These are phyloP conservation scores for Allobates femoralis DNA, from an alignment of 2,797 vertebrate species.

Conservation along the genomic window DNA sequence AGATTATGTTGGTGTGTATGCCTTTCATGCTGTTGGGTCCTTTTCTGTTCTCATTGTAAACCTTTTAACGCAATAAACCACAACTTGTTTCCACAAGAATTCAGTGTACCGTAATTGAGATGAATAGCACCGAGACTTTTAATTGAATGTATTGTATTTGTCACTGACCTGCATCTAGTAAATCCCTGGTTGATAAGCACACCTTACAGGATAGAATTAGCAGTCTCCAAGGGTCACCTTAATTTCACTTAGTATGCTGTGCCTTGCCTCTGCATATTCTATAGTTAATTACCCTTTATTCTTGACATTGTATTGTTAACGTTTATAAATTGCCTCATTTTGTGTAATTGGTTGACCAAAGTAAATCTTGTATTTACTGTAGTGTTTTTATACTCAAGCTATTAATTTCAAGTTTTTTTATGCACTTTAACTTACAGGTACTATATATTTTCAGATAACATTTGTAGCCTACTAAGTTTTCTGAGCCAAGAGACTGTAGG, in stretches of 20 bases:
- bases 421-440: neutral
- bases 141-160: neutral
- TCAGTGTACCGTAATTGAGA: slow-evolving; percentile 10
- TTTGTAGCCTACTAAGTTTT: no score
- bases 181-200: slow-evolving; percentile 18
- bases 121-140: neutral
- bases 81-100: neutral
- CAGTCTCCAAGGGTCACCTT: slow-evolving; percentile 2
- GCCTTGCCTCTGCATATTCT: neutral
- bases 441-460: no score
- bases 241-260: slow-evolving; percentile 27
- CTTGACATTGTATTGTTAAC: slow-evolving; percentile 18
- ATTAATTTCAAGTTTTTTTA: neutral
- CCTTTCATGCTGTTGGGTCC: neutral
- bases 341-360: neutral
- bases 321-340: slow-evolving; percentile 27
- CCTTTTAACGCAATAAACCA: slow-evolving; percentile 3
- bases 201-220: neutral
- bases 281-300: slow-evolving; percentile 27
- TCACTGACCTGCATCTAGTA: neutral
- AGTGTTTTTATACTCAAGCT: neutral
- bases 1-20: neutral
- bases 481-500: no score
- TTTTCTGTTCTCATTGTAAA: slow-evolving; percentile 15
- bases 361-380: neutral